Evolutionary conservation across 2,888 invertebrate genomes (phyloP).

Genomic region (Drosophila austrosaltans): DNA sequence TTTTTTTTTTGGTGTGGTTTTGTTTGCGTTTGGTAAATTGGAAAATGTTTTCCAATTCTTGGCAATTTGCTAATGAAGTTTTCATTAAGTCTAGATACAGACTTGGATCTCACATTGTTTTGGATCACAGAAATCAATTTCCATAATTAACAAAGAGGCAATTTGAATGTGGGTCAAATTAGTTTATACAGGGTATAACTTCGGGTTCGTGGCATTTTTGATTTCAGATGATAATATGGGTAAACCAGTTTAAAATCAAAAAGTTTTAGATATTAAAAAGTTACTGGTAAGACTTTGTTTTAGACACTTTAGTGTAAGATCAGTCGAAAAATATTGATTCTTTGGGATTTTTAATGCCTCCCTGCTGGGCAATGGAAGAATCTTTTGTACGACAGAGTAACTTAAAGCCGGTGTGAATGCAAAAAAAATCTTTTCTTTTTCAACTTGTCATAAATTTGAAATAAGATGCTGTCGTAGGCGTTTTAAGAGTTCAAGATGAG

Average conservation of each 20-base stretch:
- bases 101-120: not conserved
- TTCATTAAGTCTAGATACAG: not conserved
- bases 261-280: too few relatives aligned
- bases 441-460: constrained; percentile 35
- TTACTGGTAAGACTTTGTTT: too few relatives aligned
- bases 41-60: constrained; percentile 16
- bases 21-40: constrained; percentile 11
- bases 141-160: not conserved
- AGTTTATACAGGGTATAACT: not conserved
- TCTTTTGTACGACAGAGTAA: not conserved
- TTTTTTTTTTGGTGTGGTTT: constrained; percentile 6
- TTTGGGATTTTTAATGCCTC: too few relatives aligned
- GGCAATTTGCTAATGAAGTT: not conserved
- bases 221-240: too few relatives aligned
- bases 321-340: too few relatives aligned
- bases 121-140: not conserved
- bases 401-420: not conserved
- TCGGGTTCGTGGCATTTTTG: too few relatives aligned
- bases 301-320: too few relatives aligned
- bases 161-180: not conserved
- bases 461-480: constrained; percentile 14
- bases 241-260: too few relatives aligned
- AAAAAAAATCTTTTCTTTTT: not conserved
- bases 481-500: constrained; percentile 30
- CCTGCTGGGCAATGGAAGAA: too few relatives aligned